A percentile compares a stretch with the other conserved stretches of the same genome.
Conservation (phyloP, 2,113 vertebrate species). For the Leiothrix lutea region DNA sequence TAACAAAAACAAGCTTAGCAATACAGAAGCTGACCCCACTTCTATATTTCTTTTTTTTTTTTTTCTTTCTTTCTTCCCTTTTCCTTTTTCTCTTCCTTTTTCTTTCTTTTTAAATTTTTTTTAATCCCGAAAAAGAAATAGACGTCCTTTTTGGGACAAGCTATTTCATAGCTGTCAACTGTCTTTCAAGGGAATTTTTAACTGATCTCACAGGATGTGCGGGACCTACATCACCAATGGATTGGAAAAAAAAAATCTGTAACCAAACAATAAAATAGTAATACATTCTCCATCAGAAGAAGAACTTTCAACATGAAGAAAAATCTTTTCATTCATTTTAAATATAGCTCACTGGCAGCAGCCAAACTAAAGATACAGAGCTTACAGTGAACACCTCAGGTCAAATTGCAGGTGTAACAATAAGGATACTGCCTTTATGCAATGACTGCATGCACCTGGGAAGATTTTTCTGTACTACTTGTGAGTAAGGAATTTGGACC, state of each 20-base stretch:
- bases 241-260: not conserved
- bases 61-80: not conserved
- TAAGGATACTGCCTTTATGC: not conserved
- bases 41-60: not conserved
- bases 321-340: constrained; percentile 29
- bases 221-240: not conserved
- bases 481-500: not conserved
- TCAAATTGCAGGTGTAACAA: not conserved
- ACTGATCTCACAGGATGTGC: not conserved
- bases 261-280: not conserved
- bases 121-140: not conserved
- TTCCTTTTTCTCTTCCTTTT: not conserved
- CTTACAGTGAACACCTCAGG: not conserved
- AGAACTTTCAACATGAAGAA: constrained; percentile 8
- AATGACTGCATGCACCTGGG: not conserved
- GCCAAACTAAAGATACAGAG: not conserved
- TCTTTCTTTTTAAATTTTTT: too few relatives aligned
- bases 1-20: not conserved
- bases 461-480: not conserved
- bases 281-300: not conserved
- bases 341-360: not conserved
- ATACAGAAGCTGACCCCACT: not conserved
- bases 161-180: not conserved
- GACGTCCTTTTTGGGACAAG: not conserved
- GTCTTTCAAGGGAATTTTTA: not conserved